These are phyloP conservation scores for Diprion similis DNA, from an alignment of 1,140 invertebrate species.

Conservation along the genomic window DNA sequence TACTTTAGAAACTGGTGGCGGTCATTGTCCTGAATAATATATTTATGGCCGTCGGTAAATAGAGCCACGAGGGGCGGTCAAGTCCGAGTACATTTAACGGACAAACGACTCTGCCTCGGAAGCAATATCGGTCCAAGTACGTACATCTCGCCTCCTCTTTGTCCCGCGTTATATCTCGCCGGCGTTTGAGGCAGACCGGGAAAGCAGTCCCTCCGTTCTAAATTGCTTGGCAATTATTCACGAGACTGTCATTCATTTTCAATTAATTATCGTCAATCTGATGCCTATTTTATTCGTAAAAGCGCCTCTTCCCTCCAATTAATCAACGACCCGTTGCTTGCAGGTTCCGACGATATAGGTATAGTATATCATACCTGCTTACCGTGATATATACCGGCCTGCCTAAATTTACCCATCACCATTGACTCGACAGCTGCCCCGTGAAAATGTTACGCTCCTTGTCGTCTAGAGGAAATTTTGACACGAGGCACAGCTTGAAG, in stretches of 20 bases:
- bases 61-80: not conserved
- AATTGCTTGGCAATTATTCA: conserved; percentile 5
- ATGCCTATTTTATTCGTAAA: not conserved
- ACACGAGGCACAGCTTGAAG: not conserved
- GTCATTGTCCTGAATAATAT: not conserved
- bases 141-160: not conserved
- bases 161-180: not conserved
- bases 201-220: not conserved
- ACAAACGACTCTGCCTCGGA: not conserved
- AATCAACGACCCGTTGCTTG: not conserved
- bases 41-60: not conserved
- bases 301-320: not conserved
- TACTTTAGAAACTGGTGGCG: not conserved
- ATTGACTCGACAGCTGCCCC: not conserved
- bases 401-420: not conserved
- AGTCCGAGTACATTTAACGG: not conserved
- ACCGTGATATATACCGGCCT: too few species aligned
- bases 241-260: not conserved
- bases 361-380: too few species aligned
- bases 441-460: not conserved
- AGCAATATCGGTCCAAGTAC: not conserved
- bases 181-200: not conserved
- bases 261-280: not conserved
- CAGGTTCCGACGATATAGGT: not conserved
- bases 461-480: not conserved